Evolutionary conservation across 2,113 vertebrate species (phyloP).

Genomic region (Caracal caracal): DNA sequence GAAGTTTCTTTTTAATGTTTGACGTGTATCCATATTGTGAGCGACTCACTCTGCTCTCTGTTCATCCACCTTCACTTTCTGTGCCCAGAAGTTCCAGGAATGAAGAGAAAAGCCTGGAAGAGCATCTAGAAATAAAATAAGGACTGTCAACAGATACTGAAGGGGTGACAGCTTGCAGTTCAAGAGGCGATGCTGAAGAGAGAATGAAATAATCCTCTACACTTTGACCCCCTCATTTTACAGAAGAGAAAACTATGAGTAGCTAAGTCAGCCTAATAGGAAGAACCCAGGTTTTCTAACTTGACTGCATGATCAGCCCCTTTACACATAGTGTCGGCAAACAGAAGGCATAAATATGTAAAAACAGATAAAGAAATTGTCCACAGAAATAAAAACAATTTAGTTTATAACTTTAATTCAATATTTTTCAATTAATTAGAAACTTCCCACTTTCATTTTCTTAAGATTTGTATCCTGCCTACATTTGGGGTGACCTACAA

Average conservation of each 20-base stretch:
- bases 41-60: not conserved
- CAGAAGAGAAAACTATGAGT: not conserved
- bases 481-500: not conserved
- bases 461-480: not conserved
- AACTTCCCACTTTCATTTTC: not conserved
- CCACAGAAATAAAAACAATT: not conserved
- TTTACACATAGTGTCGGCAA: not conserved
- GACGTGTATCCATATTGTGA: not conserved
- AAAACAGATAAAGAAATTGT: not conserved
- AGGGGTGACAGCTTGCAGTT: not conserved
- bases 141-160: not conserved
- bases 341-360: not conserved
- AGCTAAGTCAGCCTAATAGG: not conserved
- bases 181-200: not conserved
- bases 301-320: not conserved
- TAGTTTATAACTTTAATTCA: not conserved
- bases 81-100: not conserved
- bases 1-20: not conserved
- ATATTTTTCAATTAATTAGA: not conserved
- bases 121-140: not conserved
- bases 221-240: not conserved
- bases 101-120: not conserved
- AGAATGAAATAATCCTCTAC: not conserved
- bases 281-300: slow-evolving; percentile 4
- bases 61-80: not conserved